Evolutionary conservation across 2,888 invertebrate species (phyloP).

Genomic region (Automeris io): DNA sequence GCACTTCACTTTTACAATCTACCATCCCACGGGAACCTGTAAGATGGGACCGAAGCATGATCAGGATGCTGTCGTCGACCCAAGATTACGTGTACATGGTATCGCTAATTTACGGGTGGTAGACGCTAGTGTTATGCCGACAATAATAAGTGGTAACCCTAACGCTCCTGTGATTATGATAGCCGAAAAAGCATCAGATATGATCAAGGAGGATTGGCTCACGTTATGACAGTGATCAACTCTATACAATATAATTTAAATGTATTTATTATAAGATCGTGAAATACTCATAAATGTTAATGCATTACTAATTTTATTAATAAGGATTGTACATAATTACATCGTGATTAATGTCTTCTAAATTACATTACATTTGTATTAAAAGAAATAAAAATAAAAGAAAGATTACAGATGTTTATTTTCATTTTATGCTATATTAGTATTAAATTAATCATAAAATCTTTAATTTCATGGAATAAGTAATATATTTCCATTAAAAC

Average conservation of each 20-base stretch:
- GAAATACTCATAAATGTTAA: conserved; percentile 15
- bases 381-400: conserved; percentile 2
- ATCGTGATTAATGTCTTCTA: conserved; percentile 2
- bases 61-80: conserved; percentile 87
- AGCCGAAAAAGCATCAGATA: conserved; percentile 91
- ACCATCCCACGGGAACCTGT: conserved; percentile 90
- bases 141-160: conserved; percentile 92
- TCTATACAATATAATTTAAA: conserved; percentile 13
- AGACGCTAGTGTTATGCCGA: conserved; percentile 93
- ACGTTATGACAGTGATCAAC: conserved; percentile 62
- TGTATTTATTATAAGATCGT: conserved; percentile 18
- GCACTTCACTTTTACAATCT: conserved; percentile 89
- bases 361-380: conserved; percentile 4
- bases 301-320: conserved; percentile 9
- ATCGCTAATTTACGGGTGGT: conserved; percentile 86
- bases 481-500: too few relatives aligned
- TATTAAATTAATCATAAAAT: too few relatives aligned
- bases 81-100: conserved; percentile 86
- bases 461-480: too few relatives aligned
- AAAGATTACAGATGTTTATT: not conserved
- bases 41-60: conserved; percentile 91
- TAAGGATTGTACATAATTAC: conserved; percentile 9
- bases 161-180: conserved; percentile 95
- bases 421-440: too few relatives aligned
- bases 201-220: conserved; percentile 92